Base-by-base conservation (phyloP, 1,140 invertebrate genomes). In the Bradysia coprophila region DNA sequence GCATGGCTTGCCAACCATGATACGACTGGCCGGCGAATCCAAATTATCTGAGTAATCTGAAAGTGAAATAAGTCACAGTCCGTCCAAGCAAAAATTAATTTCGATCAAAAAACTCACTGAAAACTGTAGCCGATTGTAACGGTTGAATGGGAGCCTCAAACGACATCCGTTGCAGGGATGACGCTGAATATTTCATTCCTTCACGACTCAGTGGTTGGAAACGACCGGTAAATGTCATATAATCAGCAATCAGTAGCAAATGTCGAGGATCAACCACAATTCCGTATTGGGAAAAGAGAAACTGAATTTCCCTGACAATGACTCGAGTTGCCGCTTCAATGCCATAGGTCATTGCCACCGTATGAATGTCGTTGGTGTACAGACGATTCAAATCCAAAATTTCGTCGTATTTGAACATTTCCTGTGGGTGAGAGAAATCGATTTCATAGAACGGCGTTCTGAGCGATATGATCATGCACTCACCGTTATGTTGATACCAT, bases 131-230 rank as follows among this genome's bases (percentile, higher is more conserved):
- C 43, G 74, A 76, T 51, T 82, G 81, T 38, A 98, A 67, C 55
- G 97, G 97, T 49, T 71, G 72, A 19, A 89, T 64, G 1, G 90
- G 86, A 1, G 90, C 90, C 64, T 98, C 95, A 54, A 95, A 99
- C 2, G 85, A 93, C 84, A 98, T 98, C 65, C 97, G 92, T 57
- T 98, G 95, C 2, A 99, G 61, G 0, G 92, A 87, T 3, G 93
- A 98, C 0, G 85, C 68, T 31, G 78, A 86, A 19, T 73, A 74
- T 49, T 83, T 77, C 71, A 99, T 91, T 5, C 88, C 89, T 54
- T 74, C 77, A 21, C 94, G 68, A 61, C 84, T 98, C 57, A 98
- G 77, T 0, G 93, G 85, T 54, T 81, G 75, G 52, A 86, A 95
- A 9, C 65, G 66, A 1, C 96, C 96, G 55, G 87, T 81, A 51